Base-by-base conservation (phyloP, 2,113 vertebrate genomes). In the Tricholaema leucomelas region DNA sequence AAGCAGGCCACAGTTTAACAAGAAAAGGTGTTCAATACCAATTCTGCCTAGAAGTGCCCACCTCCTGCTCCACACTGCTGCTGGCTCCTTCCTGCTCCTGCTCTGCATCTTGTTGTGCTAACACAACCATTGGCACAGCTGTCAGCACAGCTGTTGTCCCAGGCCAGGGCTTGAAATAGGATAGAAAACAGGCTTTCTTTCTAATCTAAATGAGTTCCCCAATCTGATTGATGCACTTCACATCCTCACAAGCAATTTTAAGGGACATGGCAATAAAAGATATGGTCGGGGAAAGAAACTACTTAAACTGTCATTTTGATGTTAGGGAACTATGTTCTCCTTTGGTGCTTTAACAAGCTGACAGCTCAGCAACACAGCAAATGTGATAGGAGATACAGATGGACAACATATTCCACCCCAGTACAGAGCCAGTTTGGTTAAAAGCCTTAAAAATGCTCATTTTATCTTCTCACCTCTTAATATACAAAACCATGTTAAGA, bases 161-260 rank as follows among this genome's bases (percentile, higher is more conserved):
- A 4, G 25, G 25, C 33, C 33, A 11, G 30, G 55, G 23, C 94
- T 82, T 50, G 33, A 79, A 80, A 85, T 0, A 4, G 55, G 33
- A 89, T 74, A 21, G 87, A 85, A 69, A 82, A 89, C 10, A 4
- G 28, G 81, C 35, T 72, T 89, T 85, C 72, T 79, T 83, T 96
- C 82, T 59, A 86, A 94, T 91, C 85, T 80, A 89, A 80, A 89
- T 77, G 59, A 46, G 67, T 73, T 76, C 56, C 33, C 44, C 63
- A 71, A 76, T 89, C 81, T 80, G 78, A 95, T 91, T 92, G 72
- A 94, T 87, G 71, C 46, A 82, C 79, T 91, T 87, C 75, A 85
- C 89, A 91, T 63, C 58, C 71, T 87, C 21, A 16, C 72, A 82
- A 66, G 56, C 67, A 87, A 82, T 94, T 93, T 93, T 87, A 85